Evolutionary conservation across 2,888 invertebrate genomes (phyloP).

Genomic region (Oegoconia quadripuncta): DNA sequence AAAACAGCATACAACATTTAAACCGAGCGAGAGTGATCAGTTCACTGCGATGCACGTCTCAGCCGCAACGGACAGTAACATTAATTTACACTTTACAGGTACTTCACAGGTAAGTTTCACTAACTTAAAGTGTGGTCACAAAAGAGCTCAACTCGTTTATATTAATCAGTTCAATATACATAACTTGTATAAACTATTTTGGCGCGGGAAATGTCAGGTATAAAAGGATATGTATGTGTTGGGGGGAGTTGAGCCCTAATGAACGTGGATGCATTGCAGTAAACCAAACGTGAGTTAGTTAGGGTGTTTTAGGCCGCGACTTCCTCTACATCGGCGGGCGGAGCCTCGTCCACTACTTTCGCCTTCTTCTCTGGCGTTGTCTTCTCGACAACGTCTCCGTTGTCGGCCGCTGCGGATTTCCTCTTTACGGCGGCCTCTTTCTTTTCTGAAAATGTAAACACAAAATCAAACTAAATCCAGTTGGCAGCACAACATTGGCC

Average conservation of each 20-base stretch:
- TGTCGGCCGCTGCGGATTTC: slow-evolving; percentile 81
- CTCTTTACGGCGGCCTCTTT: slow-evolving; percentile 81
- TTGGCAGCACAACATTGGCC: too few species aligned
- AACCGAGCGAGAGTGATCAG: slow-evolving; percentile 49
- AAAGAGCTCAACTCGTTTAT: slow-evolving; percentile 65
- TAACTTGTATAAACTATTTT: slow-evolving; percentile 45
- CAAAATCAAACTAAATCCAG: too few species aligned
- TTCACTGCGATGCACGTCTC: slow-evolving; percentile 71
- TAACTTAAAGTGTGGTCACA: slow-evolving; percentile 66
- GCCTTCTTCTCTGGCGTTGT: slow-evolving; percentile 86
- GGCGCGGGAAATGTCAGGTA: slow-evolving; percentile 36
- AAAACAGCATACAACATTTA: slow-evolving; percentile 68
- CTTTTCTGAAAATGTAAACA: slow-evolving; percentile 18
- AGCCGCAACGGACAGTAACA: slow-evolving; percentile 54
- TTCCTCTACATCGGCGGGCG: slow-evolving; percentile 78
- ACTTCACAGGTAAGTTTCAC: slow-evolving; percentile 74
- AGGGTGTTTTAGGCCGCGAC: slow-evolving; percentile 73
- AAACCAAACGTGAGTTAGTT: slow-evolving; percentile 55
- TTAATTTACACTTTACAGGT: slow-evolving; percentile 76
- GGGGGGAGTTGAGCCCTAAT: slow-evolving; percentile 65
- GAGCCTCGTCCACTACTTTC: slow-evolving; percentile 81
- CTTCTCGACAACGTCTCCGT: slow-evolving; percentile 78
- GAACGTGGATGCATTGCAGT: slow-evolving; percentile 74
- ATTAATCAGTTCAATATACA: slow-evolving; percentile 43
- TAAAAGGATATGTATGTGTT: slow-evolving; percentile 51